phyloP scores from a whole-genome alignment of 2,113 vertebrate species.

The Piaya cayana region DNA sequence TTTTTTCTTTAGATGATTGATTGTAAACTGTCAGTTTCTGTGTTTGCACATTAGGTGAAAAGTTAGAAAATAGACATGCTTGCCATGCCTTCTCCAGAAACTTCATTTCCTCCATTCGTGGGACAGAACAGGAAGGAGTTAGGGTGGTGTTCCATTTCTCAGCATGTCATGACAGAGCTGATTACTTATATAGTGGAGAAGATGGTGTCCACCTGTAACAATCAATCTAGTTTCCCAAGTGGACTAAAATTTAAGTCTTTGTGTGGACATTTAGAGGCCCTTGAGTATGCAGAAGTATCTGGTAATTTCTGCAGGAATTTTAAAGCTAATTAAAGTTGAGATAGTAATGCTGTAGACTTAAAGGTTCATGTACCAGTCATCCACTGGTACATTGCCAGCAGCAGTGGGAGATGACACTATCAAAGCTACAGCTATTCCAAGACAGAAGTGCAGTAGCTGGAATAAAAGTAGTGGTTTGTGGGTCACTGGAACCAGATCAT shows the following conservation, averaged over 20 bases:
- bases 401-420: neutral
- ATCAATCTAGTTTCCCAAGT: neutral
- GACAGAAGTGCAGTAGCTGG: neutral
- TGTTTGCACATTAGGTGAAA: neutral
- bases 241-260: neutral
- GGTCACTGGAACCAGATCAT: neutral
- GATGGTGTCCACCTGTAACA: neutral
- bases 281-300: neutral
- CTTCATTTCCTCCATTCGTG: accelerated
- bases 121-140: neutral
- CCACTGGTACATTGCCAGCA: neutral
- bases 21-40: neutral
- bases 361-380: neutral
- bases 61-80: neutral
- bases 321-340: neutral
- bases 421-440: neutral
- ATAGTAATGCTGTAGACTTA: neutral
- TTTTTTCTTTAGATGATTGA: neutral
- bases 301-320: neutral
- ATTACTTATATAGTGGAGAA: neutral
- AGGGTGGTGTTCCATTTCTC: neutral
- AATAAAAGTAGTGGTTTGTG: neutral
- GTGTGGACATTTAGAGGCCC: neutral
- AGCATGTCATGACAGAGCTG: neutral
- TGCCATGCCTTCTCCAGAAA: neutral